Evolutionary conservation across 2,113 vertebrate genomes (phyloP), one percentile per base, ranked within the genome.

Genomic region (Burhinus bistriatus): DNA sequence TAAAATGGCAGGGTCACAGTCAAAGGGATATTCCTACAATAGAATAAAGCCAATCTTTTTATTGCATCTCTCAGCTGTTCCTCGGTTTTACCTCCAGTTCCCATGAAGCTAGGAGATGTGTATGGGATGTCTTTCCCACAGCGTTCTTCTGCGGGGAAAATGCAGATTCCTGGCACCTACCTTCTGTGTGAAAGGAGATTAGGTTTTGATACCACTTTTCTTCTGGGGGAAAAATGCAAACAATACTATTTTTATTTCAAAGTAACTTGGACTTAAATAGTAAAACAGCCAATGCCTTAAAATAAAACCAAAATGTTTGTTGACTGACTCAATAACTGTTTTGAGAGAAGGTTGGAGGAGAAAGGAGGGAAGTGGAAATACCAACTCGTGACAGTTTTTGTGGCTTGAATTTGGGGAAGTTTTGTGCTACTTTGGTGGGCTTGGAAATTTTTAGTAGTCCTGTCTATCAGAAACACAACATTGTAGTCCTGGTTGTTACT

Each of bases 1-100:
- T 88, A 22, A 86, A 90, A 68, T 21, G 96, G 92, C 51, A 94
- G 76, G 27, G 88, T 95, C 75, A 87, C 92, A 45, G 83, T 85
- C 84, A 97, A 90, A 61, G 97, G 92, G 92, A 86, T 93, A 64
- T 70, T 95, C 77, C 97, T 97, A 66, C 55, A 70, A 68, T 65
- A 89, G 79, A 84, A 96, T 83, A 97, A 90, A 92, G 83, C 70
- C 25, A 27, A 34, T 55, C 70, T 45, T 79, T 93, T 88, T 73
- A 34, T 68, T 84, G 69, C 30, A 9, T 36, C 20, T 87, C 68
- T 88, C 92, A 86, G 66, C 68, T 95, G 83, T 13, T 84, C 62
- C 44, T 83, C 3, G 8, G 59, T n/a, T 86, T 78, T 85, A 55
- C 95, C 62, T 90, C 62, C 73, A 71, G 38, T 95, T 93, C 80